Conservation (phyloP, 2,113 vertebrate genomes). For the Sapajus apella region DNA sequence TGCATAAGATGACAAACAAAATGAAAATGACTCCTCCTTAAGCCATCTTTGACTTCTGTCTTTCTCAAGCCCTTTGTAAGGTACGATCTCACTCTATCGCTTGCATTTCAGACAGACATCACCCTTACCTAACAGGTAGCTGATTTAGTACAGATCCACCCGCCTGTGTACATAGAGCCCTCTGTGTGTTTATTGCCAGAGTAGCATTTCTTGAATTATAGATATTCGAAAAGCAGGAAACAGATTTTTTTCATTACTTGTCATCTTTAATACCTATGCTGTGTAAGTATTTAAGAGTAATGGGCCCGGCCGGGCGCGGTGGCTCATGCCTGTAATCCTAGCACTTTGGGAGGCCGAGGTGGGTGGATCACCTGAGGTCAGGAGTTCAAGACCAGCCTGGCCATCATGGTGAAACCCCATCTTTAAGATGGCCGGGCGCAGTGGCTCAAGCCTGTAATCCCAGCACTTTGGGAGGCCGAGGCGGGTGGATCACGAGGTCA, state of each 20-base stretch:
- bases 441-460: too few relatives aligned
- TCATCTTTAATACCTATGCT: not conserved
- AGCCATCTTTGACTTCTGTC: not conserved
- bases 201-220: not conserved
- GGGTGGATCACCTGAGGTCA: too few relatives aligned
- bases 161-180: fast-evolving
- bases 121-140: fast-evolving
- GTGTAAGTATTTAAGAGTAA: fast-evolving
- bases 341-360: too few relatives aligned
- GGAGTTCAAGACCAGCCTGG: too few relatives aligned
- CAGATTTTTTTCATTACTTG: fast-evolving
- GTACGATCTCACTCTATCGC: fast-evolving
- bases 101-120: fast-evolving
- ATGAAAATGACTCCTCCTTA: too few relatives aligned
- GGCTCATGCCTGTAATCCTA: too few relatives aligned
- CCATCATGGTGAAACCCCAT: too few relatives aligned
- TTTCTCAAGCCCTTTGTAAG: not conserved
- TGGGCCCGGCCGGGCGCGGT: too few relatives aligned
- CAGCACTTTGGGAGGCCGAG: too few relatives aligned
- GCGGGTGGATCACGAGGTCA: too few relatives aligned
- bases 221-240: too few relatives aligned
- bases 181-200: fast-evolving
- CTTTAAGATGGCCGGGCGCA: too few relatives aligned
- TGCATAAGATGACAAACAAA: not conserved
- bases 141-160: fast-evolving